phyloP scores from a whole-genome alignment of 2,113 vertebrate genomes.

The Neomonachus schauinslandi region DNA sequence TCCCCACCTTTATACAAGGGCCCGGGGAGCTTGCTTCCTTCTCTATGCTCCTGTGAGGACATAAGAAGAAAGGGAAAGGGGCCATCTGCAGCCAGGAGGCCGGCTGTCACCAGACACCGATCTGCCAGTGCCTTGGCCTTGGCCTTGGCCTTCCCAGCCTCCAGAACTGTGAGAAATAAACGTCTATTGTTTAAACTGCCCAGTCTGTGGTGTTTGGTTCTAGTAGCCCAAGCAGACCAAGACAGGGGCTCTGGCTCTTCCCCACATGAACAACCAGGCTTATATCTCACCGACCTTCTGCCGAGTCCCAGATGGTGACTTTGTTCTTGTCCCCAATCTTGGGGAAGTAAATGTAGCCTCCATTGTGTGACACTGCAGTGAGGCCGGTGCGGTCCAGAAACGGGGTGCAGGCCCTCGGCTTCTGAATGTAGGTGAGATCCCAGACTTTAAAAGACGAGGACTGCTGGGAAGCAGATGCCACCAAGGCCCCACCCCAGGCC shows the following conservation, averaged over 20 bases:
- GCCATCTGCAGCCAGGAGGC: background rate
- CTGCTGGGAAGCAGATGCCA: slow-evolving; percentile 87
- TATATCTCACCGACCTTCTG: slow-evolving; percentile 83
- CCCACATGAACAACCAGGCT: background rate
- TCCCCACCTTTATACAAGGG: background rate
- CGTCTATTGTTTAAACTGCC: background rate
- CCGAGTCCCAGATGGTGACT: slow-evolving; percentile 87
- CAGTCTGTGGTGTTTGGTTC: background rate
- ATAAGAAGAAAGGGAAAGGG: background rate
- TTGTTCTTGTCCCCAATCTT: slow-evolving; percentile 82
- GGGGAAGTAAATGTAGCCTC: slow-evolving; percentile 85
- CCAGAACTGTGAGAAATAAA: background rate
- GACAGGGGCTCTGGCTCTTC: background rate
- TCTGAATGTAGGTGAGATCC: slow-evolving; percentile 82
- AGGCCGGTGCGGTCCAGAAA: slow-evolving; percentile 85
- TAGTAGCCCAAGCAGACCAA: background rate
- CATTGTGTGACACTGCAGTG: slow-evolving; percentile 80
- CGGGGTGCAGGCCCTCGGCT: slow-evolving; percentile 67
- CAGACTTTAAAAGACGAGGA: slow-evolving; percentile 83
- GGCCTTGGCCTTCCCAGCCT: background rate
- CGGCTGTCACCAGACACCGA: background rate
- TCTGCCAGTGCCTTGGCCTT: background rate
- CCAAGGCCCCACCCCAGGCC: slow-evolving; percentile 53
- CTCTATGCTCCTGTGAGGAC: background rate
- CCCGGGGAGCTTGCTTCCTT: background rate